These are phyloP conservation scores for Chiridota heheva DNA, from an alignment of 35 echinoderm and acorn worm species.

Conservation along the genomic window DNA sequence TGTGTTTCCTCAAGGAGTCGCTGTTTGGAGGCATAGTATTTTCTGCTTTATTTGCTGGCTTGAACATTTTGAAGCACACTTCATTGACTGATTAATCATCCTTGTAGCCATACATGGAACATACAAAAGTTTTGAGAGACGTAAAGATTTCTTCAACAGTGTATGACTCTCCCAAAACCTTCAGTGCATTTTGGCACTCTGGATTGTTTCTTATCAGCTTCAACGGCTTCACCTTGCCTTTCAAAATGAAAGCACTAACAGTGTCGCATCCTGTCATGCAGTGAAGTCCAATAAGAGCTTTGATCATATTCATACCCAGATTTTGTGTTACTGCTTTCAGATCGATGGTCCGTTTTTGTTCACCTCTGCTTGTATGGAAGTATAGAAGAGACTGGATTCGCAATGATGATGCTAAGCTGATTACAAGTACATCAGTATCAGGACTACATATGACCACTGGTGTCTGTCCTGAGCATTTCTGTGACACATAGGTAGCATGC, in stretches of 20 bases:
- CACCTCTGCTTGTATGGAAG: conserved; percentile 1
- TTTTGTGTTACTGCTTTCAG: not conserved
- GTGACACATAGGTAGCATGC: too few species aligned
- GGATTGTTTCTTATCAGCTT: too few species aligned
- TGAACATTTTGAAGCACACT: conserved; percentile 38
- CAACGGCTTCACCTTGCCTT: conserved; percentile 25
- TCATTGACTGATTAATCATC: conserved; percentile 16
- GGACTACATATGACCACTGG: too few species aligned
- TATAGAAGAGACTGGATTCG: not conserved
- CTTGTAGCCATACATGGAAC: not conserved
- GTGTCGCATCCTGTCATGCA: conserved; percentile 4
- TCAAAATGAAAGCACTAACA: conserved; percentile 19
- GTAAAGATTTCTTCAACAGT: not conserved
- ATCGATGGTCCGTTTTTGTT: not conserved
- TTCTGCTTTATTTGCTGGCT: conserved; percentile 36
- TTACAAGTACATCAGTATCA: conserved; percentile 12
- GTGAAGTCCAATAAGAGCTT: conserved; percentile 26
- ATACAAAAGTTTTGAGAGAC: not conserved
- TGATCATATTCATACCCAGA: conserved; percentile 2
- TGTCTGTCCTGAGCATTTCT: too few species aligned
- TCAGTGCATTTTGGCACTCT: conserved; percentile 11
- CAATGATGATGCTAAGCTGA: not conserved
- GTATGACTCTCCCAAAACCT: not conserved
- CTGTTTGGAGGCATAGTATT: conserved; percentile 54
- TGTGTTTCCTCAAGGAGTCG: conserved; percentile 45